Evolutionary conservation across 2,797 vertebrate genomes (phyloP).

Genomic region (Cirrhinus molitorella): DNA sequence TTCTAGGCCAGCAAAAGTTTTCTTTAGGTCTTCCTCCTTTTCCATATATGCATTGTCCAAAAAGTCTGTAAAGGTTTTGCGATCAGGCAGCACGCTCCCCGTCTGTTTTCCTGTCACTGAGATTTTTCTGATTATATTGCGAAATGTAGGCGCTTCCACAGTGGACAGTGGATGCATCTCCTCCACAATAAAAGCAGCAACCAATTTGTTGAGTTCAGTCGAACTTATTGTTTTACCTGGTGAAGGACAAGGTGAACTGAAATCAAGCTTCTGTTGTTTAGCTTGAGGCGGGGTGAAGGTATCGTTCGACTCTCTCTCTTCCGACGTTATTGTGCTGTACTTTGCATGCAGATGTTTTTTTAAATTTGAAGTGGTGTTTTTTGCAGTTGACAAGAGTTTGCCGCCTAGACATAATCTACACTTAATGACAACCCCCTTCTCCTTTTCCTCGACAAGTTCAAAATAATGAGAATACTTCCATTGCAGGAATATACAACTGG

Average conservation of each 20-base stretch:
- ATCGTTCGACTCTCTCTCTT: neutral
- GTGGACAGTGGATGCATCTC: constrained; percentile 30
- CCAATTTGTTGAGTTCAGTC: constrained; percentile 20
- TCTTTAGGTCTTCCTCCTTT: constrained; percentile 38
- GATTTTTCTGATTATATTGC: constrained; percentile 28
- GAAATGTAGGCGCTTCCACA: constrained; percentile 24
- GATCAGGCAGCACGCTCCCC: neutral
- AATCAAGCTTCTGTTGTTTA: constrained; percentile 21
- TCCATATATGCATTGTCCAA: constrained; percentile 15
- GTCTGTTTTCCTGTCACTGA: neutral
- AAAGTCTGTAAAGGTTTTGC: constrained; percentile 31
- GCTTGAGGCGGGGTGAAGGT: neutral
- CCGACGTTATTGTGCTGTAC: constrained; percentile 18
- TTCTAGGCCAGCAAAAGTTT: constrained; percentile 22
- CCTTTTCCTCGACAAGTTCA: neutral
- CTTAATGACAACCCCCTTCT: constrained; percentile 4
- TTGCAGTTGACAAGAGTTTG: constrained; percentile 28
- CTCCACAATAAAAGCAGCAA: constrained; percentile 27
- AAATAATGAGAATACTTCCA: constrained; percentile 36
- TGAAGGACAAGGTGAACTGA: constrained; percentile 14
- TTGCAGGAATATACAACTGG: neutral
- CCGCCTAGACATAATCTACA: neutral
- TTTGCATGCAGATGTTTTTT: constrained; percentile 39
- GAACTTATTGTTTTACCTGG: constrained; percentile 13
- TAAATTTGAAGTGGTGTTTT: constrained; percentile 23